Evolutionary conservation across 2,888 invertebrate genomes (phyloP).

Genomic region (Leptura quadrifasciata): DNA sequence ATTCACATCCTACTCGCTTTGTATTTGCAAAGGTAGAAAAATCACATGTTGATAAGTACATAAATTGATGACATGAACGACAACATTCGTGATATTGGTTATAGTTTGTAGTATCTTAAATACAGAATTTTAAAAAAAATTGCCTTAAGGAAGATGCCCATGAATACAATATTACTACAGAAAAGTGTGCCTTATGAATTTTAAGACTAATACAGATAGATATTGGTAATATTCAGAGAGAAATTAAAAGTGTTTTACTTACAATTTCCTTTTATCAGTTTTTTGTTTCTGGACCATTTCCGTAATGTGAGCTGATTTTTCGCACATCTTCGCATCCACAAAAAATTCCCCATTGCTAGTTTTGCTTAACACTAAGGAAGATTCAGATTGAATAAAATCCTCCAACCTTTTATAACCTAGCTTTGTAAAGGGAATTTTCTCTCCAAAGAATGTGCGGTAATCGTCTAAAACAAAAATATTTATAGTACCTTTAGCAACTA

Average conservation of each 20-base stretch:
- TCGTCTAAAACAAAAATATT: conserved; percentile 74
- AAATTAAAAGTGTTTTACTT: conserved; percentile 31
- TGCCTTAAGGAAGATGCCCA: too few relatives aligned
- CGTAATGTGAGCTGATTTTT: conserved; percentile 78
- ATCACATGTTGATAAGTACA: too few relatives aligned
- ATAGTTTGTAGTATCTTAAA: too few relatives aligned
- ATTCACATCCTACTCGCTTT: too few relatives aligned
- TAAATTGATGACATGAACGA: too few relatives aligned
- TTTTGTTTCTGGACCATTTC: conserved; percentile 66
- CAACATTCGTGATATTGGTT: too few relatives aligned
- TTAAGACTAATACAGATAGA: too few relatives aligned
- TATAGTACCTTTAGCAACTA: background rate
- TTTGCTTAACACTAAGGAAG: conserved; percentile 77
- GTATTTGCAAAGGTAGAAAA: too few relatives aligned
- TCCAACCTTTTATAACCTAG: conserved; percentile 79
- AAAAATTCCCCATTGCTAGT: conserved; percentile 75
- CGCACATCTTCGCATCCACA: conserved; percentile 77
- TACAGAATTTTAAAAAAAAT: too few relatives aligned
- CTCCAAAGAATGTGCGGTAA: conserved; percentile 79
- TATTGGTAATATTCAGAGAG: background rate
- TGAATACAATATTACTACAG: too few relatives aligned
- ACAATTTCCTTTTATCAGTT: conserved; percentile 47
- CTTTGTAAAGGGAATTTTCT: conserved; percentile 78
- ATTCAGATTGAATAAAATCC: conserved; percentile 77
- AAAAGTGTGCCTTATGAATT: too few relatives aligned